These are phyloP conservation scores for Indri indri DNA, from an alignment of 2,113 vertebrate genomes.

Conservation along the genomic window DNA sequence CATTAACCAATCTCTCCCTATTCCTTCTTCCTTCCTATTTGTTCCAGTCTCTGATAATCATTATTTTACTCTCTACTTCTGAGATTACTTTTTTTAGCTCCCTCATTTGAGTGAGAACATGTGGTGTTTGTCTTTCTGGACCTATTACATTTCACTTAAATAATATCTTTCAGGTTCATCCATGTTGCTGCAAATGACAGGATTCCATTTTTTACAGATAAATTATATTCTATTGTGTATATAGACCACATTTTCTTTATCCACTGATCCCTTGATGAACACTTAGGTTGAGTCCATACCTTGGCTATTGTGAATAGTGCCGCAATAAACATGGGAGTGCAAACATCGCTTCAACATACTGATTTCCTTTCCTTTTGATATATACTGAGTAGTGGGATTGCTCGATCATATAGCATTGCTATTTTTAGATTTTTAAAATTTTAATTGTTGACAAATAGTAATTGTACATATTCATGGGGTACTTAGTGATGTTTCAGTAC, in stretches of 20 bases:
- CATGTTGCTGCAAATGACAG: neutral
- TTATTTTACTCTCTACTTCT: neutral
- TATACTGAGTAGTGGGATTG: neutral
- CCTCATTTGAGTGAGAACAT: neutral
- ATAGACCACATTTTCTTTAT: neutral
- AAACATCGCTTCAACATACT: neutral
- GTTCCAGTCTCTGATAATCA: neutral
- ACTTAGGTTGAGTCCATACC: neutral
- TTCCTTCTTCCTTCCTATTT: neutral
- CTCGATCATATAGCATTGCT: neutral
- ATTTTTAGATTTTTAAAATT: neutral
- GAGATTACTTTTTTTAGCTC: neutral
- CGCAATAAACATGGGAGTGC: neutral
- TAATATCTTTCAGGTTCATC: neutral
- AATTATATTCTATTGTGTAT: neutral
- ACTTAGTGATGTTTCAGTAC: neutral
- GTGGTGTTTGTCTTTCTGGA: neutral
- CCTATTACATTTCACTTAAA: neutral
- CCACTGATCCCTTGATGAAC: neutral
- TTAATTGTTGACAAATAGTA: neutral
- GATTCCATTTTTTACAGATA: neutral
- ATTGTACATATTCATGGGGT: neutral
- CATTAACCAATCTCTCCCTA: neutral
- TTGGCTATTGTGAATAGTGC: neutral
- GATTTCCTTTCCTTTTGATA: neutral